Conservation (phyloP, 2,888 invertebrate genomes). For the Cantharis lateralis region DNA sequence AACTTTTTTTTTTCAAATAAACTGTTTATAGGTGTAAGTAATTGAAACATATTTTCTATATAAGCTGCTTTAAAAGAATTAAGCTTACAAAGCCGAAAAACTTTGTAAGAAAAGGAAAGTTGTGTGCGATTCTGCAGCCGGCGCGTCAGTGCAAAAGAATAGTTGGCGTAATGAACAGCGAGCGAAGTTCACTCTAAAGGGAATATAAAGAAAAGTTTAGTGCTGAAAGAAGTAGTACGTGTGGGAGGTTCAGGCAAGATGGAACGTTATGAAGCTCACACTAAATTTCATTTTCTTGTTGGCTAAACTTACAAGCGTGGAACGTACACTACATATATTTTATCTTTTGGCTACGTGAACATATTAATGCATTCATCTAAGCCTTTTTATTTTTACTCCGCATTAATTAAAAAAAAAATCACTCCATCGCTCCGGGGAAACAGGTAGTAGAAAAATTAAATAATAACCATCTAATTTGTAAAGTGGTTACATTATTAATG, state of each 20-base stretch:
- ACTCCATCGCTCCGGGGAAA: neutral
- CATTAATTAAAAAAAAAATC: neutral
- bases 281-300: slow-evolving; percentile 53
- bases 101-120: slow-evolving; percentile 40
- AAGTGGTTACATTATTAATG: slow-evolving; percentile 28
- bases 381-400: neutral
- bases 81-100: slow-evolving; percentile 40
- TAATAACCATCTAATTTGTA: slow-evolving; percentile 24
- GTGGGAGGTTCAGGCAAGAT: slow-evolving; percentile 46
- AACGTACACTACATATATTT: slow-evolving; percentile 29
- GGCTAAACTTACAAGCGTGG: slow-evolving; percentile 43
- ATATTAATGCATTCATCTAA: slow-evolving; percentile 6
- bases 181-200: slow-evolving; percentile 49
- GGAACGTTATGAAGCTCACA: slow-evolving; percentile 44
- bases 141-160: slow-evolving; percentile 50
- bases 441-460: neutral
- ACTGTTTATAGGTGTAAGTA: slow-evolving; percentile 37
- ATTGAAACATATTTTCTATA: slow-evolving; percentile 50
- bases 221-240: slow-evolving; percentile 49
- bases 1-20: slow-evolving; percentile 24
- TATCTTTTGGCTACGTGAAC: slow-evolving; percentile 28
- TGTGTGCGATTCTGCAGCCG: slow-evolving; percentile 43
- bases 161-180: slow-evolving; percentile 53
- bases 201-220: slow-evolving; percentile 55
- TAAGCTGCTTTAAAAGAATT: slow-evolving; percentile 51